phyloP scores from a whole-genome alignment of 2,888 invertebrate genomes.

The Pemphredon lugubris region DNA sequence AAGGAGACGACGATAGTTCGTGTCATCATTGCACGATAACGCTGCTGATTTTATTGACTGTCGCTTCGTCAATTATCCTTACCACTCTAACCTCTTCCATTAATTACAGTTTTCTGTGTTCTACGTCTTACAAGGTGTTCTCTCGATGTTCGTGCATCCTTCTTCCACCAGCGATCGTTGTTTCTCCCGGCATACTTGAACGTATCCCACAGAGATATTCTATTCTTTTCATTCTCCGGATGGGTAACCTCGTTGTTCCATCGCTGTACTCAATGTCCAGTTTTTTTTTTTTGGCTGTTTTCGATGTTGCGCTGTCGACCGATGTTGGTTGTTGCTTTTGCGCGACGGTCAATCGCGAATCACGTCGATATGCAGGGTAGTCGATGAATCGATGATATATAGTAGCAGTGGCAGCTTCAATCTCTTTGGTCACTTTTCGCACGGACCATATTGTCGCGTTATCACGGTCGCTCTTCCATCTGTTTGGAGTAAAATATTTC shows the following conservation, averaged over 20 bases:
- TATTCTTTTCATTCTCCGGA: constrained; percentile 28
- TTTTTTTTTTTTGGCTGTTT: constrained; percentile 61
- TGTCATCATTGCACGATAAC: constrained; percentile 58
- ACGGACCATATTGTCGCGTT: too few relatives aligned
- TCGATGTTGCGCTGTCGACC: constrained; percentile 64
- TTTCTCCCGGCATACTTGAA: too few relatives aligned
- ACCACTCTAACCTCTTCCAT: constrained; percentile 46
- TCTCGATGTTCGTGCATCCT: constrained; percentile 51
- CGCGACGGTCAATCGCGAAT: constrained; percentile 27
- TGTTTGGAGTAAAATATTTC: too few relatives aligned
- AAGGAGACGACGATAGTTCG: constrained; percentile 27
- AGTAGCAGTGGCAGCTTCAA: neutral
- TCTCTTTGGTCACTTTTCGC: too few relatives aligned
- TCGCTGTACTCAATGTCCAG: constrained; percentile 69
- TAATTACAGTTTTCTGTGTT: constrained; percentile 49
- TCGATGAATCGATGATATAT: neutral
- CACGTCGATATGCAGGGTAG: constrained; percentile 5
- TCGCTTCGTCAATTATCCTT: constrained; percentile 49
- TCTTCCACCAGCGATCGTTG: constrained; percentile 22
- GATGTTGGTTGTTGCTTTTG: constrained; percentile 47
- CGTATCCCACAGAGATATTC: constrained; percentile 27
- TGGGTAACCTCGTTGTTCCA: constrained; percentile 47
- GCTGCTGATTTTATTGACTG: constrained; percentile 49
- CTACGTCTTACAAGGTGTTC: constrained; percentile 55
- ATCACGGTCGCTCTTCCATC: too few relatives aligned